Conservation (phyloP, 2,797 vertebrate species). For the Pantherophis vulpinus region DNA sequence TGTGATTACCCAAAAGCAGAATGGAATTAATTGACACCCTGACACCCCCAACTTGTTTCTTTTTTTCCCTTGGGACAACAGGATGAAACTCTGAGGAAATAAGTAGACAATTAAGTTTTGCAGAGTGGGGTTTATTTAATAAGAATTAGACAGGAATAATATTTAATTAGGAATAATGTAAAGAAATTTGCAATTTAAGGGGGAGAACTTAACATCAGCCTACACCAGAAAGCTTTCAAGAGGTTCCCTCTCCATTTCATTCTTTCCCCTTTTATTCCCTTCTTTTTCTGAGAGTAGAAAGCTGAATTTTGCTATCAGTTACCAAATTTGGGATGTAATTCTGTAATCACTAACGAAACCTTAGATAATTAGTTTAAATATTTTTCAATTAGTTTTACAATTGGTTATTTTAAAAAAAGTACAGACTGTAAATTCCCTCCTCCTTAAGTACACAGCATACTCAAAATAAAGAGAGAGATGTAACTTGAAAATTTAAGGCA, state of each 20-base stretch:
- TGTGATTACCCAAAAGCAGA: no score
- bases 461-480: not conserved
- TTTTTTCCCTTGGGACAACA: not conserved
- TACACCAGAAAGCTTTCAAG: not conserved
- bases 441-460: not conserved
- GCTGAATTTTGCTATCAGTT: not conserved
- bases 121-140: not conserved
- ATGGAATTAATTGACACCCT: no score
- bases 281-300: not conserved
- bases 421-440: not conserved
- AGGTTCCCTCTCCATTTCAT: not conserved
- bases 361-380: not conserved
- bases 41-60: not conserved
- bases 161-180: not conserved
- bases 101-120: not conserved
- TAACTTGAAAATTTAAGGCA: not conserved
- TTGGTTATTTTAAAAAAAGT: not conserved
- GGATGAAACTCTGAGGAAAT: not conserved
- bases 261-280: not conserved
- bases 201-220: not conserved
- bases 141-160: not conserved
- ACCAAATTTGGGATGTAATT: not conserved
- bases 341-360: not conserved
- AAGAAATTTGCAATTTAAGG: not conserved
- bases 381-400: not conserved